Evolutionary conservation across 1,140 invertebrate genomes (phyloP), one percentile per base, ranked within the genome.

Genomic region (Antheraea mylitta): DNA sequence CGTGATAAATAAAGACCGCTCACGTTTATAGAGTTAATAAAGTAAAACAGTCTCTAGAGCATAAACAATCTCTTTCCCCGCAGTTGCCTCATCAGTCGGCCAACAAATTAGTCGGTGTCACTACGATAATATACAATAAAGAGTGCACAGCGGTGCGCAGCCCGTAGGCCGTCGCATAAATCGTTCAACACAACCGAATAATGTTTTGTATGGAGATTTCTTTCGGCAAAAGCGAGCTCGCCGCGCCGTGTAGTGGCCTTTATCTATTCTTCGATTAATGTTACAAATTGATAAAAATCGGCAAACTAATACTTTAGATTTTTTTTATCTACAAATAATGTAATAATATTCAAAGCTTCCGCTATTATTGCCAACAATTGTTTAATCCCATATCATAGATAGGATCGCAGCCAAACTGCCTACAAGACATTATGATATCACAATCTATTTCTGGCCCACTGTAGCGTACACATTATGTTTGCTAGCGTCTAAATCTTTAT

Each of bases 121-220:
- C 87, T 91, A 90, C 79, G 87, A 91, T 91, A 91, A 91, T 90
- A 91, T 91, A 91, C 89, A 91, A 87, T 86, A 86, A 90, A 83
- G 81, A 84, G 76, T 80, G 75, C 75, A 77, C 78, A 77, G 79
- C 77, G 80, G 78, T 81, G 71, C 77, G 73, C 79, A 79, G 74
- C 71, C 77, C 73, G 70, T 69, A 72, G 72, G 71, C 77, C 84
- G 85, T 89, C 89, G 81, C 82, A 91, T 91, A 91, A 91, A 92
- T 92, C 90, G 79, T 72, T 92, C 90, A 92, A 85, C 88, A 89
- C 79, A 70, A 67, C 68, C 72, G 81, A 90, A 83, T 91, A 87
- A 92, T 90, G 90, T 92, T 91, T 90, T 92, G 88, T 92, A 92
- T 92, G 86, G 90, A 92, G 90, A 87, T 90, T 92, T 92, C 90